Conservation (phyloP, 2,888 invertebrate genomes). For the Drosophila nigricruria region DNA sequence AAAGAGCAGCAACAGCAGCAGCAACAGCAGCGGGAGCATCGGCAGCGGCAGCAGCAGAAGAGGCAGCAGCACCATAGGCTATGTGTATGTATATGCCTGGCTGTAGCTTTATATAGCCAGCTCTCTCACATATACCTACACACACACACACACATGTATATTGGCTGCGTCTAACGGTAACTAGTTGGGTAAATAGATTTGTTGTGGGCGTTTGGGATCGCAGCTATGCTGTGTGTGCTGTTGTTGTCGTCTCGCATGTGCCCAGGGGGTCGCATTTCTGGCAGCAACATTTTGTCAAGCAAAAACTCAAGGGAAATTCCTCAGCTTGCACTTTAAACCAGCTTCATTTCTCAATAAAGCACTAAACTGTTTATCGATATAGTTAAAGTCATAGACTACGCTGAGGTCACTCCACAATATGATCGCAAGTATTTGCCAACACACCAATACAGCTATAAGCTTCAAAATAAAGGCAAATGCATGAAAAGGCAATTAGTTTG, state of each 20-base stretch:
- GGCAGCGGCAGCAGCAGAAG: conserved; percentile 51
- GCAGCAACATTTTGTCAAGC: conserved; percentile 53
- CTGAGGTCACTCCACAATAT: neutral
- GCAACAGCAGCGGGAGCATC: no score
- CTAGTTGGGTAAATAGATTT: conserved; percentile 77
- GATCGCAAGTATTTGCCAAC: neutral
- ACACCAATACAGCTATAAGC: neutral
- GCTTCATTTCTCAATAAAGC: conserved; percentile 5
- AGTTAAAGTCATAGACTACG: neutral
- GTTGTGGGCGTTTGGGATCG: conserved; percentile 67
- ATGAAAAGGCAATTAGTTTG: neutral
- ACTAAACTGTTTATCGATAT: neutral
- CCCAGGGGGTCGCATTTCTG: conserved; percentile 33
- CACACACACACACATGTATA: conserved; percentile 41
- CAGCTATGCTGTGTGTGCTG: conserved; percentile 23
- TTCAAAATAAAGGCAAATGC: neutral
- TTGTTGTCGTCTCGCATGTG: conserved; percentile 18
- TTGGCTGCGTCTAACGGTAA: conserved; percentile 74
- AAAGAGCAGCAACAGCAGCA: conserved; percentile 66
- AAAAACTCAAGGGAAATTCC: conserved; percentile 25
- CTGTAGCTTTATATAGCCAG: conserved; percentile 24
- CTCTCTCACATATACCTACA: conserved; percentile 4
- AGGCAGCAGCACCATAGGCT: conserved; percentile 62
- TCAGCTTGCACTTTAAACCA: conserved; percentile 30
- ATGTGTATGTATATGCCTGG: conserved; percentile 53